Conservation (phyloP, 2,797 vertebrate genomes). For the Semotilus atromaculatus region DNA sequence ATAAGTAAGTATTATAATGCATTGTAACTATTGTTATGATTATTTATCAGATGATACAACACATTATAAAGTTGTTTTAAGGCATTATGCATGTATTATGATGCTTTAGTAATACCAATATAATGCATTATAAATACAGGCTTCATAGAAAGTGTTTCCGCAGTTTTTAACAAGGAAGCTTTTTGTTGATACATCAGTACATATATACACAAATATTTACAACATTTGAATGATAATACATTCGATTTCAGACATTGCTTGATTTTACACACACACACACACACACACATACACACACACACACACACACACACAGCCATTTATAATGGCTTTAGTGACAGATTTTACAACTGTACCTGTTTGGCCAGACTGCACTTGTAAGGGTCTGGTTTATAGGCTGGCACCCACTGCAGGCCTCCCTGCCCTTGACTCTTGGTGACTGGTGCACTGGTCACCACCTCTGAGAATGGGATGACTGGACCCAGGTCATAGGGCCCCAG, state of each 20-base stretch:
- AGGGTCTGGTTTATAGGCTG: conserved; percentile 89
- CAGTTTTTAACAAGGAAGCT: neutral
- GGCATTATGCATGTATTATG: no score
- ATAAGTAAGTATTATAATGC: no score
- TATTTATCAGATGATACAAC: no score
- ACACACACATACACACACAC: no score
- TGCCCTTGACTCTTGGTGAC: conserved; percentile 88
- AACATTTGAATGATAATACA: neutral
- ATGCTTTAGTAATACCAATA: no score
- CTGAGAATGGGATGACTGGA: conserved; percentile 88
- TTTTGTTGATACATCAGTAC: neutral
- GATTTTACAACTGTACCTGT: conserved; percentile 79
- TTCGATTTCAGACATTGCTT: neutral
- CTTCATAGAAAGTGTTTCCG: no score
- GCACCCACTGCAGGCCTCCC: conserved; percentile 93
- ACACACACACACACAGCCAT: no score
- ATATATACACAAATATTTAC: neutral
- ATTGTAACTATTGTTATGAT: no score
- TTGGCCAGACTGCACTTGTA: conserved; percentile 95
- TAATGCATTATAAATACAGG: no score
- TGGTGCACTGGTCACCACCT: conserved; percentile 93
- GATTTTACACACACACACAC: neutral
- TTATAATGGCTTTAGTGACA: neutral
- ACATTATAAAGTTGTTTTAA: no score
- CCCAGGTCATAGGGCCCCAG: conserved; percentile 84